A percentile compares a stretch with the other conserved stretches of the same genome.
Conservation (phyloP, 2,888 invertebrate species). For the Spilosoma lubricipeda region DNA sequence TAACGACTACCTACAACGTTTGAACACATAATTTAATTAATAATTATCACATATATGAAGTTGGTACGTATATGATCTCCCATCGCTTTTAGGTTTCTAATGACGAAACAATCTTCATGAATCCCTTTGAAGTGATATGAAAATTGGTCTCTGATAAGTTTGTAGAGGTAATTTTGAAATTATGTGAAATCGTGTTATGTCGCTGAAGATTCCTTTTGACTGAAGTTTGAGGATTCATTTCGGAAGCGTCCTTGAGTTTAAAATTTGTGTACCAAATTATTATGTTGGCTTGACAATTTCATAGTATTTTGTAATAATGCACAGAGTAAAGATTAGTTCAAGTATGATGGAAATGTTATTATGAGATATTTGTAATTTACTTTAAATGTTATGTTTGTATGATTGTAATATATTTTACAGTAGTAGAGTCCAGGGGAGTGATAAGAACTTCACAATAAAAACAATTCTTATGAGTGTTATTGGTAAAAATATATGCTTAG, state of each 20-base stretch:
- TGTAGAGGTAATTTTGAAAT: slow-evolving; percentile 19
- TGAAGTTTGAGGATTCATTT: not conserved
- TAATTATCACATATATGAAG: slow-evolving; percentile 5
- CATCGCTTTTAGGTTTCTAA: slow-evolving; percentile 11
- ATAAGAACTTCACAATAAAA: no score
- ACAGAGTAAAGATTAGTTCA: not conserved
- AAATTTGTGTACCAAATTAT: not conserved
- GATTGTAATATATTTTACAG: no score
- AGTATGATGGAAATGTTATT: not conserved
- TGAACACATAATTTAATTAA: slow-evolving; percentile 11
- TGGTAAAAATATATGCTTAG: no score
- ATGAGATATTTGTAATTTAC: not conserved
- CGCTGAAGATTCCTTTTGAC: slow-evolving; percentile 10
- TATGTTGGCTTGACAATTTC: not conserved
- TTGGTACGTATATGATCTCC: not conserved
- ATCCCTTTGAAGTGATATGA: slow-evolving; percentile 27
- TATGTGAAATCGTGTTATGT: slow-evolving; percentile 15
- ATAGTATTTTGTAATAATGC: not conserved
- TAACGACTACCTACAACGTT: not conserved
- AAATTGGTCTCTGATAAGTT: slow-evolving; percentile 29
- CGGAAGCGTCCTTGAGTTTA: slow-evolving; percentile 1
- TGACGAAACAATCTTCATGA: slow-evolving; percentile 19
- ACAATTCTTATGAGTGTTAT: no score
- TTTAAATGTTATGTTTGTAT: not conserved
- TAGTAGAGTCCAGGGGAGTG: no score